A percentile compares a stretch with the other conserved stretches of the same genome.
These are phyloP conservation scores for Ceratotherium simum DNA, from an alignment of 2,113 vertebrate species.

Conservation along the genomic window DNA sequence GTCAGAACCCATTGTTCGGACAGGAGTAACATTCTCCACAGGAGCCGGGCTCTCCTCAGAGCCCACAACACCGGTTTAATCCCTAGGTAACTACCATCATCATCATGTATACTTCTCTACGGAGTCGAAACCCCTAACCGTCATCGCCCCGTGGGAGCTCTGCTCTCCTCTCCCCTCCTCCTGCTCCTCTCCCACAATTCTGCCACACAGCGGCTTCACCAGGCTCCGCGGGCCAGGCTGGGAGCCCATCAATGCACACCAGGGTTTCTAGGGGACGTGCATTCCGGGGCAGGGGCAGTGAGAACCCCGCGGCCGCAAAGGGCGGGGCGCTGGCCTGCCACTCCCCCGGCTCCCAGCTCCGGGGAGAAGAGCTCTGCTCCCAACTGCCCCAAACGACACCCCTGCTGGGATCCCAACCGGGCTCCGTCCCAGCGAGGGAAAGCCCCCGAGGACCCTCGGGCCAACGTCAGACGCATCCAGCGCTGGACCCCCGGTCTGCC, in stretches of 20 bases:
- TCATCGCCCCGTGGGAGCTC: too few relatives aligned
- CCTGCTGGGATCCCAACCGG: background rate
- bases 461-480: fast-evolving
- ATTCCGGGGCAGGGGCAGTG: background rate
- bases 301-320: background rate
- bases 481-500: fast-evolving
- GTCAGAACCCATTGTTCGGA: background rate
- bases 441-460: background rate
- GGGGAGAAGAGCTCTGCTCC: background rate
- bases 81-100: fast-evolving
- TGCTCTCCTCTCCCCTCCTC: background rate
- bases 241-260: background rate
- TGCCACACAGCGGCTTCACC: fast-evolving
- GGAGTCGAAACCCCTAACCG: background rate
- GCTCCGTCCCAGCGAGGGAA: background rate
- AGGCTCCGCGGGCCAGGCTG: background rate
- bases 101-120: background rate
- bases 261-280: background rate
- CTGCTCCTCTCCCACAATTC: too few relatives aligned
- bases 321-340: fast-evolving
- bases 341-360: background rate
- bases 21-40: background rate
- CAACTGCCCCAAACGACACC: background rate
- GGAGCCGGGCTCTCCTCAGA: background rate
- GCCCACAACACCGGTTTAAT: background rate